Evolutionary conservation across 2,113 vertebrate species (phyloP), one percentile per base, ranked within the genome.

Genomic region (Osmerus mordax): DNA sequence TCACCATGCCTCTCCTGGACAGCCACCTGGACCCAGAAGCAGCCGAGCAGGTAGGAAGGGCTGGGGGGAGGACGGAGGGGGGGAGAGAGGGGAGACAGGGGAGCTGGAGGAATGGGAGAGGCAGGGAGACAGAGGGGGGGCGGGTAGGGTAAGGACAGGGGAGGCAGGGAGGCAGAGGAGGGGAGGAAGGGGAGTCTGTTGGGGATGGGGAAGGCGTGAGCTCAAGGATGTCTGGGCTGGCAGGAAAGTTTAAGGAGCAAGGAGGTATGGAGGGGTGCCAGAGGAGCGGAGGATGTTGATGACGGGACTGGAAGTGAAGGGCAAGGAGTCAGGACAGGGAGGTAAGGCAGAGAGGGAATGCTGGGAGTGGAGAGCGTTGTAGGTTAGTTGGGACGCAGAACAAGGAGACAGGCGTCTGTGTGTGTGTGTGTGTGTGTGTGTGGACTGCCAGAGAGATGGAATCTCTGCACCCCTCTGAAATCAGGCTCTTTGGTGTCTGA

Each of bases 1-100:
- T 96, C 89, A 96, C 95, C 0, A 92, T 96, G 15, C 95, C 95
- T 70, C 89, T 96, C 36, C 89, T 96, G 88, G 95, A 96, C 85
- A 92, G 94, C 71, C 95, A 96, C 89, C 93, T 96, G 86, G 95
- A 96, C 87, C 95, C 95, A 2, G 95, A 96, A 87, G 95, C 95
- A 75, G 93, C 95, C 0, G 95, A 96, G 86, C 95, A 96, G 94
- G 95, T 96, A 87, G 83, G 86, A 25, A 59, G 65, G 78, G 29
- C 14, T n/a, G 53, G 59, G 56, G 2, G 36, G 32, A 69, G 15
- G 36, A 1, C 8, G 6, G 13, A 0, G 18, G 54, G 90, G 90
- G 79, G 55, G 65, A 51, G 21, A 4, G 41, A 51, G 4, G 9
- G 23, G n/a, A 18, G n/a, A 18, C 19, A 5, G 52, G 55, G 69